Evolutionary conservation across 2,797 vertebrate species (phyloP), one percentile per base, ranked within the genome.

Genomic region (Sparidentex hasta): DNA sequence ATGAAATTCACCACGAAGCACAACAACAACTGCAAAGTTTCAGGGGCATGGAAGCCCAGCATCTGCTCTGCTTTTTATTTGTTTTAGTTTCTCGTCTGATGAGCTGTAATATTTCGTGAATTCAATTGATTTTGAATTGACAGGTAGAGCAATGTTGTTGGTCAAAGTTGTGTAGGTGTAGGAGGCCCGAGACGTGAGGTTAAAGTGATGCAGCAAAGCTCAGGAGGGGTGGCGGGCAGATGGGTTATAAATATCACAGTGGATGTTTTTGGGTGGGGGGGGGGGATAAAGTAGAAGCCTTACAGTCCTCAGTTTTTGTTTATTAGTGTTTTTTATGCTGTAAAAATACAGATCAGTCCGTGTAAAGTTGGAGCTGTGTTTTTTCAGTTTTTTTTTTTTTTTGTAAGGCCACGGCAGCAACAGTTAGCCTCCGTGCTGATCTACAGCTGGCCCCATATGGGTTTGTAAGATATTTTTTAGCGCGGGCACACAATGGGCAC

Each of bases 401-500:
- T n/a, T 43, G 13, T 25, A 58, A 21, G 55, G 18, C 65, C 61
- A 3, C 74, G 80, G 91, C 92, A 93, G 91, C 92, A 93, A 93
- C 92, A 93, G 92, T 94, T 94, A 88, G 84, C 84, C 85, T 64
- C 48, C 33, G 70, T 38, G 44, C 71, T 1, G 71, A 62, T 80
- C 79, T 78, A 77, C 81, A 83, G 77, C 88, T 81, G 77, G 80
- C 76, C 90, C 87, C 83, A 59, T 81, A 71, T 79, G 82, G 78
- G 70, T 81, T 78, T 29, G 80, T 71, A 47, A 81, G 76, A 87
- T 70, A 59, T 84, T 87, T 87, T 84, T 74, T 47, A 76, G 71
- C 82, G 33, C 65, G 43, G 84, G 85, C 85, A 80, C 90, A 91
- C 85, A 85, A 61, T 71, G 80, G 91, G 90, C 84, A 90, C 93